phyloP scores from a whole-genome alignment of 2,113 vertebrate species.

The Neolamprologus devosi region DNA sequence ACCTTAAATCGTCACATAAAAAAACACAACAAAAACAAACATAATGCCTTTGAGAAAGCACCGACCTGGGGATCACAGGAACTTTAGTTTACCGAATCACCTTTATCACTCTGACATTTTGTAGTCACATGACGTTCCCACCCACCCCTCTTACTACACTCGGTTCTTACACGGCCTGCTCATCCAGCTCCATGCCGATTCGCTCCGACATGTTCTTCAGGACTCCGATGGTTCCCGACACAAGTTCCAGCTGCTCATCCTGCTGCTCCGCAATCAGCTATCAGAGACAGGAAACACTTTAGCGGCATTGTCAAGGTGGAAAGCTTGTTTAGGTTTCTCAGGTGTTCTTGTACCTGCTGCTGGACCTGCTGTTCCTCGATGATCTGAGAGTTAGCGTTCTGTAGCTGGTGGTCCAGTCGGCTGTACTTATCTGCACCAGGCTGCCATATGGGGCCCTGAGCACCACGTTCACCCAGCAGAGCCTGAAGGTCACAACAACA shows the following conservation, averaged over 20 bases:
- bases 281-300: neutral
- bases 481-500: slow-evolving; percentile 55
- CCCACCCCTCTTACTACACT: neutral
- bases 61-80: neutral
- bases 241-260: slow-evolving; percentile 94
- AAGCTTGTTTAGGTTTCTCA: neutral
- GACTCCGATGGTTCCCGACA: slow-evolving; percentile 95
- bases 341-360: slow-evolving; percentile 81
- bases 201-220: slow-evolving; percentile 98
- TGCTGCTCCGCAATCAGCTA: slow-evolving; percentile 93
- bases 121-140: neutral
- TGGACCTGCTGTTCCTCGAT: slow-evolving; percentile 91
- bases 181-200: slow-evolving; percentile 94
- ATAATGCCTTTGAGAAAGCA: neutral
- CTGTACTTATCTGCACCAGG: slow-evolving; percentile 72
- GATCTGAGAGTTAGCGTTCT: slow-evolving; percentile 86
- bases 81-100: neutral
- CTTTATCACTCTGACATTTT: neutral
- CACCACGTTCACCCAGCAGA: slow-evolving; percentile 75
- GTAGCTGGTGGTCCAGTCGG: slow-evolving; percentile 80
- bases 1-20: neutral
- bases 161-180: slow-evolving; percentile 89
- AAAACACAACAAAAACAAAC: neutral
- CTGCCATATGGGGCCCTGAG: slow-evolving; percentile 76
- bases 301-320: neutral